Base-by-base conservation (phyloP, 2,888 invertebrate species). In the Lepidochitona cinerea region DNA sequence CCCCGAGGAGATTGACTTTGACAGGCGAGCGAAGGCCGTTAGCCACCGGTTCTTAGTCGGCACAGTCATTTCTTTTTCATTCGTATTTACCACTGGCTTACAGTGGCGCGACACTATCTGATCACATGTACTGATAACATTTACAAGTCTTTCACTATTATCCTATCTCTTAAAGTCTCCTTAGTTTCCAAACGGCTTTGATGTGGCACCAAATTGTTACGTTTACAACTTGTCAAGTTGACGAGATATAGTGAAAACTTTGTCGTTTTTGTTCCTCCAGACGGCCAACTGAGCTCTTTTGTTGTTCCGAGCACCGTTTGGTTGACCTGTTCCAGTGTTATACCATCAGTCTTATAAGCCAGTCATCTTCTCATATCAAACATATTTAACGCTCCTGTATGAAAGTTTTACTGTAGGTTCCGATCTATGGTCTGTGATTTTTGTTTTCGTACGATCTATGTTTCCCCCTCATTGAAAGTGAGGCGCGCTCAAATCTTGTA, bases 141-240 rank as follows among this genome's bases (percentile, higher is more conserved):
- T 59, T 23, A 59, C 23, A 59, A 14, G 12, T 59, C 59, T 59
- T 59, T 14, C 32, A 59, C 32, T 59, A 59, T 59, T 29, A 59
- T 29, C 59, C 59, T 29, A 23, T 59, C 59, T 1, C 14, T 26
- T 49, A 49, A n/a, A n/a, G 23, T 26, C 59, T 23, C 26, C 23
- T 29, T 29, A 59, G 23, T 59, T 29, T 59, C 32, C 4, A 23
- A 59, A 14, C 59, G 26, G 26, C 59, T 59, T 59, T 59, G 59
- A 59, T 59, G 26, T 59, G 59, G 59, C 32, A 59, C 32, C 26
- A 59, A 59, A 59, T 59, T 59, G 59, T 59, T 59, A 59, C 59
- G 59, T 59, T 59, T 59, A 29, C 59, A 29, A 26, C 59, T 14
- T 59, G 59, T 59, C 59, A 59, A 49, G 23, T 49, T 49, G 49